A percentile compares a stretch with the other conserved stretches of the same genome.
Conservation (phyloP, 2,888 invertebrate species). For the Dioctria linearis region DNA sequence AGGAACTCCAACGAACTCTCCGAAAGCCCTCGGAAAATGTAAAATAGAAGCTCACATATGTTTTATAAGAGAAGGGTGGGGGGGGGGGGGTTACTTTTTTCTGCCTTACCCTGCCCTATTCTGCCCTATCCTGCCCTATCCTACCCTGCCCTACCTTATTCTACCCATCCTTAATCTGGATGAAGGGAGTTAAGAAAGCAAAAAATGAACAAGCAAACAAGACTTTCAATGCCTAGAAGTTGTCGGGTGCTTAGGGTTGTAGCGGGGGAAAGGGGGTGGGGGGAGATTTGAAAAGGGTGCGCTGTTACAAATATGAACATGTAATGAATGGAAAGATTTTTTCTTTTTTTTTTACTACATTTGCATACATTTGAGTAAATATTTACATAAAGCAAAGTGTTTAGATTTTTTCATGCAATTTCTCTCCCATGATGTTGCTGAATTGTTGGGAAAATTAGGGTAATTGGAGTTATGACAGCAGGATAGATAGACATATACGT, state of each 20-base stretch:
- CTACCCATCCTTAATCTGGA: no score
- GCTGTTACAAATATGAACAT: conserved; percentile 21
- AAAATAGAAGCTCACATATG: background rate
- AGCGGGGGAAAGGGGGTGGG: background rate
- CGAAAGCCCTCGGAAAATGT: conserved; percentile 19
- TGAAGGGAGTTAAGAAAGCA: background rate
- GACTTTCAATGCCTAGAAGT: background rate
- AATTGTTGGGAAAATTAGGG: conserved; percentile 34
- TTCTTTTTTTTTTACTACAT: background rate
- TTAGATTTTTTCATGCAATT: conserved; percentile 27
- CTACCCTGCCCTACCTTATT: no score
- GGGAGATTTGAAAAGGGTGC: background rate
- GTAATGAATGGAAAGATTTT: conserved; percentile 25
- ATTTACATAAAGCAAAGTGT: background rate
- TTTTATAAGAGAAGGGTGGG: no score
- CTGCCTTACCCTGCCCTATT: background rate
- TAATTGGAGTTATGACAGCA: conserved; percentile 21
- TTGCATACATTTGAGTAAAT: conserved; percentile 19
- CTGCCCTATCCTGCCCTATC: no score
- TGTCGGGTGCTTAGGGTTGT: no score
- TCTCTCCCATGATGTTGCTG: conserved; percentile 8
- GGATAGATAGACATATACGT: no score
- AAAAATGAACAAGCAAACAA: conserved; percentile 19
- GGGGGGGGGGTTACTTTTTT: background rate
- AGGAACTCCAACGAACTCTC: conserved; percentile 3